Percentiles rank a stretch among this genome's conserved stretches.
Conservation (phyloP, 2,797 vertebrate genomes). For the Ispidina lecontei region DNA sequence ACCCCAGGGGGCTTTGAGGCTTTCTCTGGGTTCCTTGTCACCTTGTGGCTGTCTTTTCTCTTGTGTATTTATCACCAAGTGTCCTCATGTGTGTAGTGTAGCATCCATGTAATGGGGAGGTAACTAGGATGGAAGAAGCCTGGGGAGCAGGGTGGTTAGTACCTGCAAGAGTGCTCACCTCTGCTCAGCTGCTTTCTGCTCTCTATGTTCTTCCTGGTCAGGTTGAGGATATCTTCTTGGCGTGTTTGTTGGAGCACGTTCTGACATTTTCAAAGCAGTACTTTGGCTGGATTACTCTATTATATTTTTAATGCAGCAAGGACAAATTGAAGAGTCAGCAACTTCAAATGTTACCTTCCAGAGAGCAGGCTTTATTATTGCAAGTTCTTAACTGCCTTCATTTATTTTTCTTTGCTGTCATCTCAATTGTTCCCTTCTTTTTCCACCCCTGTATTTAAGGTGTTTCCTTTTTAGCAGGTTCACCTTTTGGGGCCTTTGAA, state of each 20-base stretch:
- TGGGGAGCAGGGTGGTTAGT: background rate
- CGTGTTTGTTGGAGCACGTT: background rate
- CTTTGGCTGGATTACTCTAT: background rate
- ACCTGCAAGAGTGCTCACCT: background rate
- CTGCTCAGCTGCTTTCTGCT: background rate
- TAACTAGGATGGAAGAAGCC: rapidly evolving
- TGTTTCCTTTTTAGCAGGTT: background rate
- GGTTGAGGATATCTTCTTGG: background rate
- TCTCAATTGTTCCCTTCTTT: background rate
- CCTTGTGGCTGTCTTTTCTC: background rate
- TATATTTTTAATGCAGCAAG: background rate
- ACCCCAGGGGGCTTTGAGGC: rapidly evolving
- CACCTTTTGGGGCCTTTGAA: background rate
- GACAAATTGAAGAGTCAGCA: slow-evolving; percentile 12
- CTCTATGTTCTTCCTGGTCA: background rate
- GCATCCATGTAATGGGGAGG: background rate
- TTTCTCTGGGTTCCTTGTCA: background rate
- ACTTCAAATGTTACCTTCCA: slow-evolving; percentile 22
- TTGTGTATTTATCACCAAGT: background rate
- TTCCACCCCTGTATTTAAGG: background rate
- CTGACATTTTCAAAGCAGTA: background rate
- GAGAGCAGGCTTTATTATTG: background rate
- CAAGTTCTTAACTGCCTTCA: background rate
- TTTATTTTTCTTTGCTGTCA: background rate
- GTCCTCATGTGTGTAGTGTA: background rate